A percentile compares a stretch with the other conserved stretches of the same genome.
phyloP scores from a whole-genome alignment of 2,797 vertebrate species.

The Setipinna tenuifilis region DNA sequence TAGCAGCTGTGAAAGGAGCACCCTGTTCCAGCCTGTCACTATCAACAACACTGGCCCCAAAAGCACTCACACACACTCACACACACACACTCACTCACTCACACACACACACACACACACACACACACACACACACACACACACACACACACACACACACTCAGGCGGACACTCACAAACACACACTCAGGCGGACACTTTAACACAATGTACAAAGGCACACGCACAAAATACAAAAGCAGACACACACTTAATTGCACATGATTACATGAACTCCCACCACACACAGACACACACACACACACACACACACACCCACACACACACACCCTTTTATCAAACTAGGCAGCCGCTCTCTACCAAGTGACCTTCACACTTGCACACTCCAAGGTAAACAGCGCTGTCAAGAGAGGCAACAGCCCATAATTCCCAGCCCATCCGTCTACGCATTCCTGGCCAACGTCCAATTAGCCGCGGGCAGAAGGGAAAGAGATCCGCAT shows the following conservation, averaged over 20 bases:
- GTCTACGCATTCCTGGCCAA: not conserved
- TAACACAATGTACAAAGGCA: not conserved
- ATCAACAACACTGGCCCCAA: too few species aligned
- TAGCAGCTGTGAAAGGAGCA: too few species aligned
- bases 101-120: not conserved
- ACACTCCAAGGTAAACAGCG: not conserved
- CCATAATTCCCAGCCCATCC: not conserved
- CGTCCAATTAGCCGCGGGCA: not conserved
- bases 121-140: not conserved
- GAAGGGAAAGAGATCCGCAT: not conserved
- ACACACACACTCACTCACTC: not conserved
- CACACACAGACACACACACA: constrained; percentile 17
- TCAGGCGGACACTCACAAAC: not conserved
- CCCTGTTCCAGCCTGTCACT: too few species aligned
- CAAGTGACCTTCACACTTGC: not conserved
- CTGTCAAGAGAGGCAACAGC: not conserved
- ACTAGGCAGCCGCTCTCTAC: not conserved
- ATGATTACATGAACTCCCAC: too few species aligned
- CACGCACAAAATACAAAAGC: not conserved
- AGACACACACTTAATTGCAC: not conserved
- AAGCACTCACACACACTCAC: not conserved
- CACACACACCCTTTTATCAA: not conserved
- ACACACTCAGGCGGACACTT: too few species aligned
- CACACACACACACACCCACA: constrained; percentile 25
- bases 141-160: not conserved